Evolutionary conservation across 2,797 vertebrate genomes (phyloP).

Genomic region (Echeneis naucrates): DNA sequence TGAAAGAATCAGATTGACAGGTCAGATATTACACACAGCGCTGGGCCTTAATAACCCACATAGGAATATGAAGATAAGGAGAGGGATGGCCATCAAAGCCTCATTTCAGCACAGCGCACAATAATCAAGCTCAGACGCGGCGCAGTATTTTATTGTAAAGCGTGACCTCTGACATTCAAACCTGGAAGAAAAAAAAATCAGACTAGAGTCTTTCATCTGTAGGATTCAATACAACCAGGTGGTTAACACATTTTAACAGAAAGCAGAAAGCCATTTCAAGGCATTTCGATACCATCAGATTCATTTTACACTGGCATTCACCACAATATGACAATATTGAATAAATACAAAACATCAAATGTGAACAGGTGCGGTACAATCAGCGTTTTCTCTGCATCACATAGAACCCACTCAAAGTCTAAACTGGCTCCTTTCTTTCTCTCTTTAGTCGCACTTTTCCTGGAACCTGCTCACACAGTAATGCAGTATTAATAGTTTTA

Average conservation of each 20-base stretch:
- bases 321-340: not conserved
- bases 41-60: slow-evolving; percentile 33
- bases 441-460: not conserved
- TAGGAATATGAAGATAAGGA: slow-evolving; percentile 2
- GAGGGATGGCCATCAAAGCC: slow-evolving; percentile 35
- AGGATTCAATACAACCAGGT: not conserved
- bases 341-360: not conserved
- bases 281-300: not conserved
- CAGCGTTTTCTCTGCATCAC: not conserved
- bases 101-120: slow-evolving; percentile 13
- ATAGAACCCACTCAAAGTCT: not conserved
- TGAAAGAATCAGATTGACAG: slow-evolving; percentile 41
- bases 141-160: slow-evolving; percentile 6
- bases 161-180: slow-evolving; percentile 20
- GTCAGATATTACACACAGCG: slow-evolving; percentile 28
- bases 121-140: slow-evolving; percentile 12
- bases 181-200: not conserved
- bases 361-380: not conserved
- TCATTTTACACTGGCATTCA: not conserved
- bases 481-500: not conserved
- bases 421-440: not conserved
- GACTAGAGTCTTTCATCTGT: slow-evolving; percentile 2
- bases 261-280: not conserved
- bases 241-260: not conserved
- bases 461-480: not conserved